Evolutionary conservation across 2,113 vertebrate species (phyloP).

Genomic region (Geothlypis trichas): DNA sequence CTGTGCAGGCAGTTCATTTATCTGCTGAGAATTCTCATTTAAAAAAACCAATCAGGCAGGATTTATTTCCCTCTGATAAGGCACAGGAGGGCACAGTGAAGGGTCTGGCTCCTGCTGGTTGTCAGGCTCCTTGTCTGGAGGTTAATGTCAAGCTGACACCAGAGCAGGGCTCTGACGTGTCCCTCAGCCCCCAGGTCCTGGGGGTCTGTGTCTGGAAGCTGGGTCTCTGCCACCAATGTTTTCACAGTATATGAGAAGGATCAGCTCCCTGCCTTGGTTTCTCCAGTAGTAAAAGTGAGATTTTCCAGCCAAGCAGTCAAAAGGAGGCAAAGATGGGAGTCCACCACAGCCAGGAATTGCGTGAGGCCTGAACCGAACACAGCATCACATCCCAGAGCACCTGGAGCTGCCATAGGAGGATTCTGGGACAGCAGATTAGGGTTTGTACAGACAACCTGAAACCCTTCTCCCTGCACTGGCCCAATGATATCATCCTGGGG

Average conservation of each 20-base stretch:
- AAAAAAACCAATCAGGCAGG: slow-evolving; percentile 5
- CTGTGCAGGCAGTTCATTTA: slow-evolving; percentile 6
- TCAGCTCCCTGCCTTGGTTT: neutral
- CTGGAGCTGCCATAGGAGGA: neutral
- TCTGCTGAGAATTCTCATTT: slow-evolving; percentile 34
- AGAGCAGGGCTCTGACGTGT: neutral
- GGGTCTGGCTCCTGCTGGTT: neutral
- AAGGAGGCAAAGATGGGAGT: neutral
- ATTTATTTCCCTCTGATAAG: slow-evolving; percentile 37
- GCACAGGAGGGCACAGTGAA: slow-evolving; percentile 23
- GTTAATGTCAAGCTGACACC: neutral
- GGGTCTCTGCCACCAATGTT: neutral
- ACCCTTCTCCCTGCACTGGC: neutral
- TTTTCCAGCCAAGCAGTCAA: neutral
- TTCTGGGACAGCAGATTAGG: neutral
- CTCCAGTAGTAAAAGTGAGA: neutral
- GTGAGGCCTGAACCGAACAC: accelerated
- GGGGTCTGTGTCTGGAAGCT: neutral
- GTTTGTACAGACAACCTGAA: neutral
- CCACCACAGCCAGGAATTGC: neutral
- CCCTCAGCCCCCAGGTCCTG: neutral
- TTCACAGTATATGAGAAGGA: neutral
- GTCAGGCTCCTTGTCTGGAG: neutral
- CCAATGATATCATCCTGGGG: neutral
- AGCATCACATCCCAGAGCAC: neutral